Percentiles rank a stretch among this genome's conserved stretches.
Evolutionary conservation across 2,113 vertebrate genomes (phyloP).

Genomic region (Mandrillus leucophaeus): DNA sequence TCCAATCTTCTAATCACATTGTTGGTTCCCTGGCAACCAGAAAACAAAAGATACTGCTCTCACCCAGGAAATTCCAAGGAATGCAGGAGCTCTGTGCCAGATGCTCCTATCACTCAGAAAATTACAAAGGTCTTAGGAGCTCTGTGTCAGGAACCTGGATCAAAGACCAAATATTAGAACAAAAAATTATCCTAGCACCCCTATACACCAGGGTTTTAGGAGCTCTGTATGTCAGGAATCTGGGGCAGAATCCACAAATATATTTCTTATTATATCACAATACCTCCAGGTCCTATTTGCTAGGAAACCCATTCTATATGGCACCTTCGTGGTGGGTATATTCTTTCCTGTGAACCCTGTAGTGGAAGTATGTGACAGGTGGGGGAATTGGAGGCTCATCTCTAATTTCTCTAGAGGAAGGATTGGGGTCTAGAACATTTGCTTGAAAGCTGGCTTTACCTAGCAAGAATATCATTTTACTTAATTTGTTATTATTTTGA

Average conservation of each 20-base stretch:
- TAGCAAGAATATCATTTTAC: neutral
- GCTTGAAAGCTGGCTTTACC: neutral
- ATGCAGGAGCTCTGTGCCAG: neutral
- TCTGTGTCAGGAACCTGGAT: neutral
- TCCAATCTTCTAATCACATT: neutral
- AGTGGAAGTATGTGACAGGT: neutral
- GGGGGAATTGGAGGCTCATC: neutral
- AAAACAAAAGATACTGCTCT: neutral
- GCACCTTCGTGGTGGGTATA: neutral
- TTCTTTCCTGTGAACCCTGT: neutral
- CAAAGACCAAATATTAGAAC: neutral
- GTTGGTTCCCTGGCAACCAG: neutral
- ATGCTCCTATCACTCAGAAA: neutral
- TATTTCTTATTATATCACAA: neutral
- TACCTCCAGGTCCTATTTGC: neutral
- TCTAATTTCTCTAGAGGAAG: neutral
- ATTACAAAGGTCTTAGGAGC: neutral
- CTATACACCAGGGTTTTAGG: neutral
- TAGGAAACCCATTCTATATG: neutral
- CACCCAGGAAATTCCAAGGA: neutral
- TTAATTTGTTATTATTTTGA: slow-evolving; percentile 27
- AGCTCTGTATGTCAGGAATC: neutral
- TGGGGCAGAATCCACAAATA: neutral
- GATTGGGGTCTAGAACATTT: neutral
- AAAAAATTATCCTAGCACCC: neutral